These are phyloP conservation scores for Julus scanicus DNA, from an alignment of 2,888 invertebrate species.

Conservation along the genomic window DNA sequence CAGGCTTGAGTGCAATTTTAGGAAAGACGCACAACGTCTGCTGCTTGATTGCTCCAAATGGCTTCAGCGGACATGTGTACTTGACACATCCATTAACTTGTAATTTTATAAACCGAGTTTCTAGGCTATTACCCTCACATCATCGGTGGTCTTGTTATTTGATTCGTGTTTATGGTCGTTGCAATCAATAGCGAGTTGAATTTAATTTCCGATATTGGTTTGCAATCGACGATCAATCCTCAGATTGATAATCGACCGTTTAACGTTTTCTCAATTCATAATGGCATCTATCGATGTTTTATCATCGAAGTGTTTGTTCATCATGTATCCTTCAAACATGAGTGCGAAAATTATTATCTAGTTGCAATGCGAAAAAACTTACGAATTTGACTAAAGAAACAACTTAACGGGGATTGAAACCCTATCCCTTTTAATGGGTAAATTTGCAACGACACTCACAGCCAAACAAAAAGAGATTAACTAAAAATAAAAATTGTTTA, in stretches of 20 bases:
- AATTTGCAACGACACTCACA: too few species aligned
- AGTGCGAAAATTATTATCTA: too few species aligned
- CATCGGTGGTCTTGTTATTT: background rate
- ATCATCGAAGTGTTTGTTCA: background rate
- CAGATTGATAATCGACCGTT: background rate
- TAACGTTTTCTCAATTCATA: background rate
- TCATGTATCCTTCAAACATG: too few species aligned
- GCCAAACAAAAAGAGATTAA: too few species aligned
- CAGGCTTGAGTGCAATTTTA: slow-evolving; percentile 40
- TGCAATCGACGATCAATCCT: background rate
- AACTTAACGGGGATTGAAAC: too few species aligned
- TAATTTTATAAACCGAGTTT: slow-evolving; percentile 44
- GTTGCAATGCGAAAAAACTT: too few species aligned
- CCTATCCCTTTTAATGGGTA: too few species aligned
- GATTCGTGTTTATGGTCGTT: background rate
- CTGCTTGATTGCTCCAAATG: slow-evolving; percentile 29
- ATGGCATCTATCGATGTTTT: background rate
- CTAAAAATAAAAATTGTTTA: too few species aligned
- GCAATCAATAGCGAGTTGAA: background rate
- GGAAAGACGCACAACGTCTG: background rate
- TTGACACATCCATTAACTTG: slow-evolving; percentile 45
- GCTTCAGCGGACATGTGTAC: slow-evolving; percentile 20
- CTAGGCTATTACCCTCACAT: background rate
- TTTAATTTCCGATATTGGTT: background rate
- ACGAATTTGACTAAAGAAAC: too few species aligned